Conservation (phyloP, 2,113 vertebrate species). For the Barbus barbus region DNA sequence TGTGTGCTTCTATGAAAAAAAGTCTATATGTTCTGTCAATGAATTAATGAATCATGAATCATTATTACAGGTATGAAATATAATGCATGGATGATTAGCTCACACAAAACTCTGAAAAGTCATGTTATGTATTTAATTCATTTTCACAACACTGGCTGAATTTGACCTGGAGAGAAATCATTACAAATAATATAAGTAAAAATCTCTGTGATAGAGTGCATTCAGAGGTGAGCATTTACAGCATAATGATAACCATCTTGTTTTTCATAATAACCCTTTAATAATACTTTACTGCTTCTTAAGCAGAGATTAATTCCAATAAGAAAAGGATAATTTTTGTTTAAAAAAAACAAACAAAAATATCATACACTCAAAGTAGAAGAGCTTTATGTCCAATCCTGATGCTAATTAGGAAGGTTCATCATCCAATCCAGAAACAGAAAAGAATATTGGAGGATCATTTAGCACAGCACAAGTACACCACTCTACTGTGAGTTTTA, state of each 20-base stretch:
- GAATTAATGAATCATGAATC: not conserved
- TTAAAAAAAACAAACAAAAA: too few species aligned
- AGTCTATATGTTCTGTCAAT: not conserved
- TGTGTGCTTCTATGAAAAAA: not conserved
- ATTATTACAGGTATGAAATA: not conserved
- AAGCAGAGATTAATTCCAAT: too few species aligned
- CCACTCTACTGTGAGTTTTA: not conserved
- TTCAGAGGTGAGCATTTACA: not conserved
- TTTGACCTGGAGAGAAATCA: not conserved
- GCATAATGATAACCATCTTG: not conserved
- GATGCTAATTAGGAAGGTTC: not conserved
- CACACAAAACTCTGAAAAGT: not conserved
- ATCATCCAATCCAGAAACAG: not conserved
- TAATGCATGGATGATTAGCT: not conserved
- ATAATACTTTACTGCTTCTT: too few species aligned
- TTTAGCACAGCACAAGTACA: too few species aligned
- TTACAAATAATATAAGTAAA: not conserved
- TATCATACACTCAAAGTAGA: too few species aligned
- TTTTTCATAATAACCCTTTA: too few species aligned
- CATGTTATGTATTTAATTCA: not conserved
- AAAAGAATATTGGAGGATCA: too few species aligned
- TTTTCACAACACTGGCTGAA: not conserved
- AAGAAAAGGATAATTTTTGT: too few species aligned
- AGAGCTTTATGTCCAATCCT: not conserved
- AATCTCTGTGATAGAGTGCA: not conserved